Evolutionary conservation across 2,797 vertebrate species (phyloP), one percentile per base, ranked within the genome.

Genomic region (Gymnodraco acuticeps): DNA sequence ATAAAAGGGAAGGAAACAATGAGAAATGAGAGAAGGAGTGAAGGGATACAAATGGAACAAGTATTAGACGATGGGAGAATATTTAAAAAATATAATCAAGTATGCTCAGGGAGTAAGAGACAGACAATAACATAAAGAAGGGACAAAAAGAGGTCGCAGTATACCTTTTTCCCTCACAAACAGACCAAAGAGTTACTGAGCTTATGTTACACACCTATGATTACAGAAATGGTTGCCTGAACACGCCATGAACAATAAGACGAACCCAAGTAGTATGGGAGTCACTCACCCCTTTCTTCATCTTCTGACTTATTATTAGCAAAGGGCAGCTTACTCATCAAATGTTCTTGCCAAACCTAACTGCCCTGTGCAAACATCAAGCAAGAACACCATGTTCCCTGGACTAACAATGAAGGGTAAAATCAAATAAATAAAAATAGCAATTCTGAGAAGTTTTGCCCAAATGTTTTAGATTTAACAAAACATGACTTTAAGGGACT

Each of bases 161-260:
- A 50, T 23, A 61, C 47, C 14, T 68, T 19, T 64, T 19, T 64
- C 83, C 71, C 83, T 59, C 27, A 33, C 2, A 74, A 73, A 78
- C 73, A 84, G 65, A 92, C 91, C 64, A 92, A 83, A 66, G 69
- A 64, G 12, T 61, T 59, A 33, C 13, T 75, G 56, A 88, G 85
- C 77, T 81, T 89, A 87, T 86, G 85, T 74, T 73, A 80, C 74
- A 91, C 79, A 88, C 81, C 90, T 93, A 81, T 92, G 79, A 94
- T 93, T 95, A 93, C 23, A 72, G 68, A 78, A 85, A 82, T 82
- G 72, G 58, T 74, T 64, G 82, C 76, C 83, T 83, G 76, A 89
- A 93, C 85, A 93, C 70, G 85, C 91, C 86, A 82, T 59, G 75
- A 38, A 68, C 42, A 19, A 17, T 61, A 70, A 54, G 42, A 75